These are phyloP conservation scores for Clostera curtula DNA, from an alignment of 2,888 invertebrate genomes.

Conservation along the genomic window DNA sequence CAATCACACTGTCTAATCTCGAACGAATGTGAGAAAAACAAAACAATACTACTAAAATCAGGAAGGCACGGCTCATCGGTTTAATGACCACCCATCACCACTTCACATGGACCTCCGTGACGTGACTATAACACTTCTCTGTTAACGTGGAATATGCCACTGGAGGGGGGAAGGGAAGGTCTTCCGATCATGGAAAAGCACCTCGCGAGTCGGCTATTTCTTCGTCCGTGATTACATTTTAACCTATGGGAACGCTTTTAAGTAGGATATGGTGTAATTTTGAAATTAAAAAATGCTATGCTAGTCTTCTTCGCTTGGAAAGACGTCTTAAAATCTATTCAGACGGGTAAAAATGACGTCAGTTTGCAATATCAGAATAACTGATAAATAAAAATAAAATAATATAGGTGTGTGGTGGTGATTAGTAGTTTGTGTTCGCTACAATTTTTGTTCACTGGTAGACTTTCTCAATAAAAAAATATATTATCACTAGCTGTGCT, in stretches of 20 bases:
- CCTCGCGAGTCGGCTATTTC: constrained; percentile 44
- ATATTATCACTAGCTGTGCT: too few species aligned
- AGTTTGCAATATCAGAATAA: too few species aligned
- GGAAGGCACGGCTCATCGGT: constrained; percentile 60
- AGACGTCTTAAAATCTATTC: too few species aligned
- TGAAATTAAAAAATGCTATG: constrained; percentile 20
- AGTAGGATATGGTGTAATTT: constrained; percentile 34
- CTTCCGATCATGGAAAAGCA: constrained; percentile 22
- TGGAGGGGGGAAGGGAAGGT: constrained; percentile 15
- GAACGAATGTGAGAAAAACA: constrained; percentile 51
- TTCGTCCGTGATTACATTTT: constrained; percentile 48
- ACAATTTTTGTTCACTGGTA: too few species aligned
- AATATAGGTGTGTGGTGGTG: too few species aligned
- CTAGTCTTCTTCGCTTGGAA: too few species aligned
- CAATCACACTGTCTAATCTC: constrained; percentile 27
- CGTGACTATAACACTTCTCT: constrained; percentile 1
- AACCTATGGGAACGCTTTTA: constrained; percentile 47
- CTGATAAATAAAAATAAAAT: too few species aligned
- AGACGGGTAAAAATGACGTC: too few species aligned
- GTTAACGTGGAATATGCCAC: constrained; percentile 1
- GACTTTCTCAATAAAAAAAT: too few species aligned
- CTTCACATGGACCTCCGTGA: constrained; percentile 13
- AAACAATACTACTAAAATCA: constrained; percentile 51
- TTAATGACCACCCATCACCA: constrained; percentile 47
- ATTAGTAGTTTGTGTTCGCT: too few species aligned